These are phyloP conservation scores for Kryphioiulus occultus DNA, from an alignment of 2,888 invertebrate species.

Conservation along the genomic window DNA sequence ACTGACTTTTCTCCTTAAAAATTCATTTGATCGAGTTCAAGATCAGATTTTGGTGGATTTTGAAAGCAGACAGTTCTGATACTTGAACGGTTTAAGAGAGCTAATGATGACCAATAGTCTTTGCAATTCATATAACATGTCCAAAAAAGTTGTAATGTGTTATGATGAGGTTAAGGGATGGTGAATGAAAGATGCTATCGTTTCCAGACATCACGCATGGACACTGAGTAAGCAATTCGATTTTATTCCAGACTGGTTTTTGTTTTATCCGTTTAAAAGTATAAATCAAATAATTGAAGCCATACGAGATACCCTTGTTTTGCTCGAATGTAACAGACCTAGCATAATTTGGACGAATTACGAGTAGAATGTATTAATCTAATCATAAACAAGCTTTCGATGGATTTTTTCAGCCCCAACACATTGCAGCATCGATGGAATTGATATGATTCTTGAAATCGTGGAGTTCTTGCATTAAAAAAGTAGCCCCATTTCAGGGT, in stretches of 20 bases:
- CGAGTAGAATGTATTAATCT: too few relatives aligned
- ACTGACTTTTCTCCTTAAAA: not conserved
- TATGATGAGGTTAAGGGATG: not conserved
- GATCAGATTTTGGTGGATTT: not conserved
- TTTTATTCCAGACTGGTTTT: not conserved
- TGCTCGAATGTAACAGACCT: too few relatives aligned
- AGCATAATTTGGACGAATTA: too few relatives aligned
- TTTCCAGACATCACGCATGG: not conserved
- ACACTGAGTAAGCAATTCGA: not conserved
- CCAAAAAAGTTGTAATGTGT: not conserved
- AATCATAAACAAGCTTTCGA: too few relatives aligned
- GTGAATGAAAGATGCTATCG: not conserved
- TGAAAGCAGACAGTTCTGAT: not conserved
- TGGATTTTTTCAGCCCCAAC: too few relatives aligned
- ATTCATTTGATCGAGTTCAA: not conserved
- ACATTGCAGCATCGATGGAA: too few relatives aligned
- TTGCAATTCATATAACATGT: not conserved
- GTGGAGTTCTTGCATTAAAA: too few relatives aligned
- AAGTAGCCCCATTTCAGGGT: too few relatives aligned
- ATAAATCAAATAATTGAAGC: too few relatives aligned
- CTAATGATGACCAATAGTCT: not conserved
- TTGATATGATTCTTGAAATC: too few relatives aligned
- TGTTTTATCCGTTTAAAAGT: not conserved
- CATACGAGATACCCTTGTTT: too few relatives aligned
- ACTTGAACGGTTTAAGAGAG: not conserved